phyloP scores from a whole-genome alignment of 1,140 invertebrate species.

The Atta cephalotes region DNA sequence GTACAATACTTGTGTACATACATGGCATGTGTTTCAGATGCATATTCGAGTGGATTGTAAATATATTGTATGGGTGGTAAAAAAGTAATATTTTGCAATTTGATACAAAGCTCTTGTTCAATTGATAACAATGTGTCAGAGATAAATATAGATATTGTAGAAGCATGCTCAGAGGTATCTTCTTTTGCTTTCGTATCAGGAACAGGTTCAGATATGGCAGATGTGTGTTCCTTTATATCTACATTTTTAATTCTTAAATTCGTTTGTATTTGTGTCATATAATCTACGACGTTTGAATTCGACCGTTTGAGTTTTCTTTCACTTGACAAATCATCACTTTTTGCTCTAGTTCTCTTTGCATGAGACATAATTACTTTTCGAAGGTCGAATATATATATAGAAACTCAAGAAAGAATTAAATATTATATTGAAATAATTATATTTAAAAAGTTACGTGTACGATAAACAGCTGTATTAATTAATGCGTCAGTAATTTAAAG shows the following conservation, averaged over 20 bases:
- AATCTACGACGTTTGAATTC: slow-evolving; percentile 2
- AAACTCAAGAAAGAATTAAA: not conserved
- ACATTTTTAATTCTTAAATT: not conserved
- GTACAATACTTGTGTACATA: slow-evolving; percentile 91
- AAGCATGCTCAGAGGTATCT: slow-evolving; percentile 28
- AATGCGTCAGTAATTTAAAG: not conserved
- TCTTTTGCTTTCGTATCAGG: slow-evolving; percentile 8
- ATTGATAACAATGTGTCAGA: slow-evolving; percentile 80
- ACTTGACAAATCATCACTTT: slow-evolving; percentile 61
- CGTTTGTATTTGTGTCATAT: not conserved
- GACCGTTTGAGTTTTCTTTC: slow-evolving; percentile 61
- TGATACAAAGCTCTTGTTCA: slow-evolving; percentile 79
- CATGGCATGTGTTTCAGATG: slow-evolving; percentile 90
- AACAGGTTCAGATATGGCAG: slow-evolving; percentile 55
- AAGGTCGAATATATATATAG: slow-evolving; percentile 5
- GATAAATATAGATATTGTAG: slow-evolving; percentile 56
- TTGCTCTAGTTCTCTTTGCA: slow-evolving; percentile 68
- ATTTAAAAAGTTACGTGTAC: not conserved
- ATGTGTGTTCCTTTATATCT: not conserved
- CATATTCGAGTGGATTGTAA: slow-evolving; percentile 95
- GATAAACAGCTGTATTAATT: not conserved
- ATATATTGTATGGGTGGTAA: slow-evolving; percentile 88
- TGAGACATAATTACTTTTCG: slow-evolving; percentile 10
- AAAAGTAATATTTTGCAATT: slow-evolving; percentile 83
- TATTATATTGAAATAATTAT: not conserved